Percentiles rank a stretch among this genome's conserved stretches.
Evolutionary conservation across 2,888 invertebrate species (phyloP).

Genomic region (Lissocephala sabroskyi): DNA sequence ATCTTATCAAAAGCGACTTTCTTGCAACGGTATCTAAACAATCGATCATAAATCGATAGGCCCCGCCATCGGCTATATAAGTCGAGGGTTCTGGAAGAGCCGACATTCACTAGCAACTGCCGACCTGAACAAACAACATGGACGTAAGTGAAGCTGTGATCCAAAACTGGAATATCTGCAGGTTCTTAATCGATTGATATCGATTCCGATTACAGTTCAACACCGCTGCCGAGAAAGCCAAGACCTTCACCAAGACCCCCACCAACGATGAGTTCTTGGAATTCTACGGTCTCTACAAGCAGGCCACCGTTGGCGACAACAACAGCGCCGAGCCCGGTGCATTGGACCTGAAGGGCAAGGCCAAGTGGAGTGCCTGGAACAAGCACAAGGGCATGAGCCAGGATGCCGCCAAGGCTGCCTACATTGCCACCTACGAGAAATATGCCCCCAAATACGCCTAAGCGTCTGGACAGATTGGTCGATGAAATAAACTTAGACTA

Average conservation of each 20-base stretch:
- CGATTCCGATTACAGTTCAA: slow-evolving; percentile 75
- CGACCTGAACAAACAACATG: slow-evolving; percentile 26
- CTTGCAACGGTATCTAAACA: neutral
- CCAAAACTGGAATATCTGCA: neutral
- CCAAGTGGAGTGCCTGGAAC: slow-evolving; percentile 96
- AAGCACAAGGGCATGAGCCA: slow-evolving; percentile 84
- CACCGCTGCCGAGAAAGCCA: slow-evolving; percentile 82
- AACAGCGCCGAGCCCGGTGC: slow-evolving; percentile 89
- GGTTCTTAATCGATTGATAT: neutral
- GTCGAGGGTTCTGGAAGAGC: slow-evolving; percentile 1
- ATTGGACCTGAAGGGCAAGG: slow-evolving; percentile 89
- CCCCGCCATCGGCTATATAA: neutral
- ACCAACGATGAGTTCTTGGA: slow-evolving; percentile 86
- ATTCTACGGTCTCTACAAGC: slow-evolving; percentile 89
- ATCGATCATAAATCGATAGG: neutral
- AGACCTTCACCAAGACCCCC: slow-evolving; percentile 83
- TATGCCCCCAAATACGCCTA: slow-evolving; percentile 75
- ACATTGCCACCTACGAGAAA: slow-evolving; percentile 80
- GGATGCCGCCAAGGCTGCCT: slow-evolving; percentile 87
- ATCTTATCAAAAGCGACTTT: neutral
- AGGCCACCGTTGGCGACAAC: slow-evolving; percentile 85
- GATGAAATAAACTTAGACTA: neutral
- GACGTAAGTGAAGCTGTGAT: slow-evolving; percentile 42
- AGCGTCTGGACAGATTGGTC: slow-evolving; percentile 10
- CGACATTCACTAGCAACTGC: slow-evolving; percentile 23